Percentiles rank a stretch among this genome's conserved stretches.
Conservation (phyloP, 1,140 invertebrate genomes). For the Lysiphlebus fabarum region DNA sequence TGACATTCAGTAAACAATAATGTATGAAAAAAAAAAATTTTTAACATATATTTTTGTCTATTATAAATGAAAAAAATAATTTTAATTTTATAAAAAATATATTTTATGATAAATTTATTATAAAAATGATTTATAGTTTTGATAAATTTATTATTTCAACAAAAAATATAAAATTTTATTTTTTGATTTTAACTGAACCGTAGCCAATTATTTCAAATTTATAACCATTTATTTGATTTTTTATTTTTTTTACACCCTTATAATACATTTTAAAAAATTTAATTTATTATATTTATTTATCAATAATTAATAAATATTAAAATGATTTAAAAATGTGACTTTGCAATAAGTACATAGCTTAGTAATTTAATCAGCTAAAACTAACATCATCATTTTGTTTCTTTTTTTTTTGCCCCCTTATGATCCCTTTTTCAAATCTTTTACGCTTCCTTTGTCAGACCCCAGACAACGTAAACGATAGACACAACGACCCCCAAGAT, state of each 20-base stretch:
- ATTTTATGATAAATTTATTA: too few species aligned
- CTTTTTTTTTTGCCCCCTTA: conserved; percentile 32
- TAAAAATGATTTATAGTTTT: conserved; percentile 1
- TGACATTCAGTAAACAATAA: conserved; percentile 4
- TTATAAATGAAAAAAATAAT: background rate
- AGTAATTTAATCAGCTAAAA: conserved; percentile 58
- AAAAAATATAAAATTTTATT: conserved; percentile 26
- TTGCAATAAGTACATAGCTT: conserved; percentile 48
- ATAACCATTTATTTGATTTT: too few species aligned
- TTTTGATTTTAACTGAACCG: conserved; percentile 34
- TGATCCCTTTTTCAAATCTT: conserved; percentile 30
- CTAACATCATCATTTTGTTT: conserved; percentile 49
- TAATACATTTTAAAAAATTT: too few species aligned
- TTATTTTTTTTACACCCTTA: too few species aligned
- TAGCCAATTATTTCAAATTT: conserved; percentile 54
- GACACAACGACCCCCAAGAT: conserved; percentile 39
- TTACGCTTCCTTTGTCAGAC: background rate
- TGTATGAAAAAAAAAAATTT: background rate
- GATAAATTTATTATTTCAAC: conserved; percentile 9
- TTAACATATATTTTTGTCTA: conserved; percentile 9
- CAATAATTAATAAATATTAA: too few species aligned
- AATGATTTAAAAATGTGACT: conserved; percentile 38
- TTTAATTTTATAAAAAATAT: too few species aligned
- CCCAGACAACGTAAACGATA: conserved; percentile 33
- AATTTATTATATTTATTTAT: too few species aligned